Evolutionary conservation across 1,140 invertebrate genomes (phyloP).

Genomic region (Polypedilum vanderplanki): DNA sequence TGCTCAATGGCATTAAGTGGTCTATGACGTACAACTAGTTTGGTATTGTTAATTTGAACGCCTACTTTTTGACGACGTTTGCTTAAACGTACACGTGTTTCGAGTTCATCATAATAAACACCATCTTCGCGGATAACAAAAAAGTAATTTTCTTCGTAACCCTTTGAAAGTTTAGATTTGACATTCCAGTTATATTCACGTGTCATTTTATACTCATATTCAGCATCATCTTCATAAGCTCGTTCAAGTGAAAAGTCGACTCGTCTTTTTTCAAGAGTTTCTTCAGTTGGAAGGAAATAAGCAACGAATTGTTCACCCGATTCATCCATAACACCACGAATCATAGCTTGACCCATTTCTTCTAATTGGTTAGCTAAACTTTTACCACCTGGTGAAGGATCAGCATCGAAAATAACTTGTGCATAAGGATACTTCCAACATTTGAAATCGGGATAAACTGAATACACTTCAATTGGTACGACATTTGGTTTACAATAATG

Average conservation of each 20-base stretch:
- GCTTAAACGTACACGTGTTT: slow-evolving; percentile 87
- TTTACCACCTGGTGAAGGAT: slow-evolving; percentile 78
- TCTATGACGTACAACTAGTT: slow-evolving; percentile 83
- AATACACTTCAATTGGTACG: slow-evolving; percentile 78
- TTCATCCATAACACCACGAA: slow-evolving; percentile 96
- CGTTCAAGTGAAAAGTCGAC: slow-evolving; percentile 66
- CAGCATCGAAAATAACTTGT: slow-evolving; percentile 97
- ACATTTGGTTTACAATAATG: slow-evolving; percentile 95
- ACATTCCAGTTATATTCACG: slow-evolving; percentile 98
- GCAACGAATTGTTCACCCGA: slow-evolving; percentile 98
- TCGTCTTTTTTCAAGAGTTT: slow-evolving; percentile 81
- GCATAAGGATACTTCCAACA: slow-evolving; percentile 97
- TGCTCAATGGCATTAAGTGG: slow-evolving; percentile 80
- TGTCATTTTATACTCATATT: slow-evolving; percentile 93
- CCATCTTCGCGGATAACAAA: slow-evolving; percentile 85
- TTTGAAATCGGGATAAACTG: slow-evolving; percentile 91
- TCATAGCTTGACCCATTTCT: slow-evolving; percentile 99
- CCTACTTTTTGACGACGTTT: slow-evolving; percentile 77
- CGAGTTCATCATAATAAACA: slow-evolving; percentile 95
- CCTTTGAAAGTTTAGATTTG: slow-evolving; percentile 94
- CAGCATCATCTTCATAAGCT: slow-evolving; percentile 86
- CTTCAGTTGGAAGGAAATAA: slow-evolving; percentile 92
- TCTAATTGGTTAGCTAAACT: slow-evolving; percentile 80
- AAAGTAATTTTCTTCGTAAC: slow-evolving; percentile 98
- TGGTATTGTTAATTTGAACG: slow-evolving; percentile 51